Evolutionary conservation across 2,797 vertebrate species (phyloP).

Genomic region (Phrynocephalus guinanensis): DNA sequence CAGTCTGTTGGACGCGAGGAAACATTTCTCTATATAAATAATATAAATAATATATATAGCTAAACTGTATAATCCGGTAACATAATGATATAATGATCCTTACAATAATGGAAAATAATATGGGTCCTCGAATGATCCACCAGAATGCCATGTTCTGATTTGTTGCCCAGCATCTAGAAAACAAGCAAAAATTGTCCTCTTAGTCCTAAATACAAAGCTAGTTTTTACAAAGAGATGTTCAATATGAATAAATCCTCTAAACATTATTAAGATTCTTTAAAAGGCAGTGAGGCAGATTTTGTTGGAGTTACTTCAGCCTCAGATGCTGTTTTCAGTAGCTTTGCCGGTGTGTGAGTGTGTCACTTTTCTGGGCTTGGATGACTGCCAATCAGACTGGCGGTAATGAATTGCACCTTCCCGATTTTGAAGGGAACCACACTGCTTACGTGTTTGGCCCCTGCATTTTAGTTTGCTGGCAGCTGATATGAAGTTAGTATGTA

Average conservation of each 20-base stretch:
- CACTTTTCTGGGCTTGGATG: no score
- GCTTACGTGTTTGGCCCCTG: no score
- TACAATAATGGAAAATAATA: constrained; percentile 87
- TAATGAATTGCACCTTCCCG: no score
- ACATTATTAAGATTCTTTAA: background rate
- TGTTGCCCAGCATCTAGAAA: constrained; percentile 87
- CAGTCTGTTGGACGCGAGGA: background rate
- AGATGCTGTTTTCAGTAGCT: no score
- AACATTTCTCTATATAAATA: background rate
- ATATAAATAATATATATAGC: background rate
- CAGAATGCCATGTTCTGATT: constrained; percentile 87
- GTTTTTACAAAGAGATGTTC: background rate
- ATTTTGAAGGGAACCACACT: no score
- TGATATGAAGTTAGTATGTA: no score
- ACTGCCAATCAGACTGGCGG: no score
- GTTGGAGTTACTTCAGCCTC: no score
- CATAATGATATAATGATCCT: constrained; percentile 67
- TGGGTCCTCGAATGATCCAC: constrained; percentile 95
- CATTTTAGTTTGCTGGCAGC: no score
- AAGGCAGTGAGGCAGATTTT: background rate
- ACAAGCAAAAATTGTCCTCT: constrained; percentile 24
- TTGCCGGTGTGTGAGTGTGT: no score
- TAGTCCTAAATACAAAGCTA: background rate
- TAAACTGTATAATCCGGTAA: background rate
- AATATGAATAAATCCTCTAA: background rate